Base-by-base conservation (phyloP, 2,113 vertebrate species). In the Agelaius tricolor region DNA sequence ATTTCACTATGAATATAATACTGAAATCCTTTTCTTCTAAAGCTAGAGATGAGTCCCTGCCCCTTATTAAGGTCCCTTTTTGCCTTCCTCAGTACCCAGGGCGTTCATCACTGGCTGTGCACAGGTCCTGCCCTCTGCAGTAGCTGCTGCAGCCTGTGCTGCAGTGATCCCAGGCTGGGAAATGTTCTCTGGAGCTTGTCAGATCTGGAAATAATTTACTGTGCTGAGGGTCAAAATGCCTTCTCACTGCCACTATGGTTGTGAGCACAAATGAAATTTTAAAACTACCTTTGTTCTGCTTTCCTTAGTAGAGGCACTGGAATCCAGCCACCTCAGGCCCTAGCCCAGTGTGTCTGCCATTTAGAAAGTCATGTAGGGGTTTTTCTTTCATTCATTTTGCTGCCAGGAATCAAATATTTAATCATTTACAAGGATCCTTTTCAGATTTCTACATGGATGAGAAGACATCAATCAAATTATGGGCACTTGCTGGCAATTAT, bases 381-480 rank as follows among this genome's bases (percentile, higher is more conserved):
- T 81, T 74, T 63, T 24, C 8, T 62, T 35, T 22, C 22, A 20
- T 75, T 90, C 41, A 39, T 81, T 86, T 92, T 93, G 93, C 66
- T 95, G 52, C 72, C 58, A 81, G 52, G 41, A 75, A 93, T 88
- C 62, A 84, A 94, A 55, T 82, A 81, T 78, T 91, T 93, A 77
- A 85, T 68, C 10, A 93, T 85, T 93, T 83, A 78, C 49, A 68
- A 35, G 63, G 22, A 90, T 87, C 89, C 26, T 91, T 80, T 89
- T 95, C 76, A 57, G 83, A 78, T 92, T 90, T 93, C 51, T 92
- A 85, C 91, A 66, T 68, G 74, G 43, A 57, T 95, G 91, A 90
- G 83, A 96, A 96, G 33, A 80, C 52, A 96, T 94, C 71, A 75
- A 13, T 93, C 80, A 90, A 88, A 89, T 91, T 85, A 94, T 16